phyloP scores from a whole-genome alignment of 2,113 vertebrate genomes.

The Nannobrachium achirus region DNA sequence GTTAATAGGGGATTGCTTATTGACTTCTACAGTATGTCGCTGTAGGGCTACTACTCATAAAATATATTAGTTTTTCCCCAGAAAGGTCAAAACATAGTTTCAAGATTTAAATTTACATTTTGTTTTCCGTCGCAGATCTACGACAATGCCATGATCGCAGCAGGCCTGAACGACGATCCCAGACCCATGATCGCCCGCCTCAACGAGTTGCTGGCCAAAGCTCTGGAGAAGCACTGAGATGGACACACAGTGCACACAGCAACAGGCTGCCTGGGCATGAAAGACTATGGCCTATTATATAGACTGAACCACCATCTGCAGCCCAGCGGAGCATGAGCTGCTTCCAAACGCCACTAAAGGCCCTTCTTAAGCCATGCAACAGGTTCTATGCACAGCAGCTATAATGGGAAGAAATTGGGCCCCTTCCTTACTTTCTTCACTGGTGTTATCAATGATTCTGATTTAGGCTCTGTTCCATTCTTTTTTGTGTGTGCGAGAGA shows the following conservation, averaged over 20 bases:
- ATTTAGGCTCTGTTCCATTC: too few relatives aligned
- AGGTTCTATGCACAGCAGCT: too few relatives aligned
- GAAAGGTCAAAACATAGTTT: too few relatives aligned
- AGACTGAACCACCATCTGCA: slow-evolving; percentile 3
- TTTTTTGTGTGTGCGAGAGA: too few relatives aligned
- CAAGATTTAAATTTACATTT: too few relatives aligned
- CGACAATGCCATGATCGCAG: slow-evolving; percentile 97
- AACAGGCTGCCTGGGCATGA: neutral
- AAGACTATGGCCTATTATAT: neutral
- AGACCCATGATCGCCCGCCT: slow-evolving; percentile 92
- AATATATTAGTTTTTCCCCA: too few relatives aligned
- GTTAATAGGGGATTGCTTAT: too few relatives aligned
- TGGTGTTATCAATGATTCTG: too few relatives aligned
- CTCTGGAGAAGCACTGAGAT: slow-evolving; percentile 87
- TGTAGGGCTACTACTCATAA: too few relatives aligned
- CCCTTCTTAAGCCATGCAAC: slow-evolving; percentile 6
- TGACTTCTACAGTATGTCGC: too few relatives aligned
- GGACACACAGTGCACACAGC: neutral
- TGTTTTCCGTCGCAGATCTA: slow-evolving; percentile 89
- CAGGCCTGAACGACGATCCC: slow-evolving; percentile 92
- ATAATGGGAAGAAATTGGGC: too few relatives aligned
- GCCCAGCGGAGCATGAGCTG: slow-evolving; percentile 1
- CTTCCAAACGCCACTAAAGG: neutral
- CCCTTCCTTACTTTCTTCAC: too few relatives aligned
- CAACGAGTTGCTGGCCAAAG: slow-evolving; percentile 89